Evolutionary conservation across 2,113 vertebrate genomes (phyloP), one percentile per base, ranked within the genome.

Genomic region (Hassar affinis): DNA sequence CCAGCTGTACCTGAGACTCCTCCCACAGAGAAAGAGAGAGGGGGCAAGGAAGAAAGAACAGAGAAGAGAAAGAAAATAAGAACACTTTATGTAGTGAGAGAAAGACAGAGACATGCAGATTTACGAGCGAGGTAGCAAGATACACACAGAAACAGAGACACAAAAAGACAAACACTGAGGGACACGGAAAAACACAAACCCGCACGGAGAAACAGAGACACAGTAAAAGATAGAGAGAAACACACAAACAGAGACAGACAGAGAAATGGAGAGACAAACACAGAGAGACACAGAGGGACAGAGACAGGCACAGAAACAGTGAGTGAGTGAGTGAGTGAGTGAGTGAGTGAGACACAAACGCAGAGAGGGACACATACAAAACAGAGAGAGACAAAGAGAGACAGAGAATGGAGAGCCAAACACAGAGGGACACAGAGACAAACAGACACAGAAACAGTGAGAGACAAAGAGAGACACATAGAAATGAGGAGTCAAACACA

Each of bases 1-100:
- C 86, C 85, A 85, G 85, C 78, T 78, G 75, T 84, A 86, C 85
- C 85, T 79, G 82, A 75, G 68, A 59, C 84, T 81, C 57, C 86
- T 83, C 68, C 84, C 84, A 75, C 72, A 35, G 17, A n/a, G 17
- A 71, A 27, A 25, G 18, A 22, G 54, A 71, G 18, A 35, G 30
- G 15, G 56, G 18, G 20, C 15, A n/a, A 35, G 6, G 27, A 56
- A 27, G 54, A 51, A n/a, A 22, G 30, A 27, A 72, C 35, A 74
- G 27, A 72, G 30, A 12, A 47, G 14, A 72, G 59, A 47, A 57
- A 57, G 54, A 45, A 57, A 59, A 33, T 22, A 51, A 54, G 12
- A 35, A 79, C 38, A 45, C 1, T 56, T 51, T 38, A n/a, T 0
- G 18, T 6, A 54, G 47, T 30, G 5, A 52, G 4, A 52, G 18